Conservation (phyloP, 2,113 vertebrate species). For the Nibea coibor region DNA sequence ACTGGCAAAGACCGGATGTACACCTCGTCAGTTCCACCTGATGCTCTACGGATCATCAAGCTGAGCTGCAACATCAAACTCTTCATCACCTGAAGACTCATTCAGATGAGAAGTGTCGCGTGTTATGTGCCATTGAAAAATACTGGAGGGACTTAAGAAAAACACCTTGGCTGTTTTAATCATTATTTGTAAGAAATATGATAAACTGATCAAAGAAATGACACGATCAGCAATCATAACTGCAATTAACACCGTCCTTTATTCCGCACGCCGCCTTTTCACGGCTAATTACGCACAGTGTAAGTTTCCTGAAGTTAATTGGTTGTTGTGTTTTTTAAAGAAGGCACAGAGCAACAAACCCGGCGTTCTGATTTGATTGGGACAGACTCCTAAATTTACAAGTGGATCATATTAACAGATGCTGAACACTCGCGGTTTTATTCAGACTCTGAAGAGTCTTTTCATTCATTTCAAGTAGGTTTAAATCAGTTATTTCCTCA, state of each 20-base stretch:
- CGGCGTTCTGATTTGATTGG: neutral
- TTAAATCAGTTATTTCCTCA: neutral
- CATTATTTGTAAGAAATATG: too few species aligned
- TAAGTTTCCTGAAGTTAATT: constrained; percentile 17
- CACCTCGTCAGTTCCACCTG: too few species aligned
- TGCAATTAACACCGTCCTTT: constrained; percentile 13
- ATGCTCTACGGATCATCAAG: too few species aligned
- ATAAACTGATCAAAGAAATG: neutral
- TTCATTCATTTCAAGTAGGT: neutral
- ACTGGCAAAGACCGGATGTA: too few species aligned
- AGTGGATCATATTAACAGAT: neutral
- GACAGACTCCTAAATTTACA: constrained; percentile 8
- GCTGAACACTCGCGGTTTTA: neutral
- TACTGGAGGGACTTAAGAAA: neutral
- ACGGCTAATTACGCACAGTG: constrained; percentile 27
- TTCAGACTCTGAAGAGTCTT: neutral
- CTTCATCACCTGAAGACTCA: too few species aligned
- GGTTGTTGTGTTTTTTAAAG: constrained; percentile 17
- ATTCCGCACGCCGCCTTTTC: neutral
- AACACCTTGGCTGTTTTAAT: neutral
- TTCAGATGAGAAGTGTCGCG: too few species aligned
- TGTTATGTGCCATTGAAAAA: too few species aligned
- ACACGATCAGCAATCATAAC: constrained; percentile 12
- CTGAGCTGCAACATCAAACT: too few species aligned
- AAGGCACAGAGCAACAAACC: neutral